A percentile compares a stretch with the other conserved stretches of the same genome.
Evolutionary conservation across 2,888 invertebrate genomes (phyloP).

Genomic region (Falcaria lacertinaria): DNA sequence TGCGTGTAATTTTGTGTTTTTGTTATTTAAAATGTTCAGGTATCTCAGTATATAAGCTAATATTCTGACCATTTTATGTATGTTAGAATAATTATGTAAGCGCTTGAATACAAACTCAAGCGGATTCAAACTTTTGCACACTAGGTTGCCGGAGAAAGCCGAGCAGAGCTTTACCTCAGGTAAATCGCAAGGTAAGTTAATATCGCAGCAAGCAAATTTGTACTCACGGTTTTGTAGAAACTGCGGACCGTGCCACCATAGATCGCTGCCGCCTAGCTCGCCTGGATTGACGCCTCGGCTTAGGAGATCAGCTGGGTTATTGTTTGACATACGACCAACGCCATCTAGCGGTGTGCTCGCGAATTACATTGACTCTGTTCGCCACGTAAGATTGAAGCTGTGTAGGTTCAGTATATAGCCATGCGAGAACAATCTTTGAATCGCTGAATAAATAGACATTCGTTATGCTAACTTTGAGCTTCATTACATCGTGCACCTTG

Average conservation of each 20-base stretch:
- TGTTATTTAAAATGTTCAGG: slow-evolving; percentile 8
- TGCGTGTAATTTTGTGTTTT: too few species aligned
- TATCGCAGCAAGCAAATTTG: too few species aligned
- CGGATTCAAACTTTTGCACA: too few species aligned
- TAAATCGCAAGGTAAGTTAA: slow-evolving; percentile 1
- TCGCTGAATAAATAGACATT: too few species aligned
- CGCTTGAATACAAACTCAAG: neutral
- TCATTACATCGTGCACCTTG: neutral
- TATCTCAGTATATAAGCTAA: slow-evolving; percentile 12
- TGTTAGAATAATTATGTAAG: slow-evolving; percentile 10
- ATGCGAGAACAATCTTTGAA: slow-evolving; percentile 11
- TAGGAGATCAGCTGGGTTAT: too few species aligned
- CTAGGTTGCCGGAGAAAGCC: neutral
- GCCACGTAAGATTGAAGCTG: slow-evolving; percentile 11
- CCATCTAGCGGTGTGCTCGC: slow-evolving; percentile 4
- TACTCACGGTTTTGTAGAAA: too few species aligned
- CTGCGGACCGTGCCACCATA: too few species aligned
- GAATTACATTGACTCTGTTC: slow-evolving; percentile 12
- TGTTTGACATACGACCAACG: slow-evolving; percentile 12
- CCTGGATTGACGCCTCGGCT: too few species aligned
- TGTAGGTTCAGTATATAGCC: slow-evolving; percentile 8
- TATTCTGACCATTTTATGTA: slow-evolving; percentile 12
- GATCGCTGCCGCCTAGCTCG: too few species aligned
- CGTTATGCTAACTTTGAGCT: neutral
- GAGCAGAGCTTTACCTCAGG: slow-evolving; percentile 5